Evolutionary conservation across 1,140 invertebrate species (phyloP).

Genomic region (Pteromalus puparum): DNA sequence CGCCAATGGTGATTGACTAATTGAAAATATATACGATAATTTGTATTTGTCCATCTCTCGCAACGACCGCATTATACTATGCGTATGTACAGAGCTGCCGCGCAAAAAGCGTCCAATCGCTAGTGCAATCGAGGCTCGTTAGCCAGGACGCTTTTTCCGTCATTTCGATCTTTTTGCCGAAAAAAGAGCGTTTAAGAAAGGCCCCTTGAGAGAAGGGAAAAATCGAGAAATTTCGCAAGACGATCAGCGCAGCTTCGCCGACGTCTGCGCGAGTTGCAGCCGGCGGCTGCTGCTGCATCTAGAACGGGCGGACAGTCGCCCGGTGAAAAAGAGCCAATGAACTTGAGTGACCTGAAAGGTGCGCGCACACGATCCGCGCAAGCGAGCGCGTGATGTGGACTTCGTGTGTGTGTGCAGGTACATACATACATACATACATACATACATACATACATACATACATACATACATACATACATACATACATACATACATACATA

Average conservation of each 20-base stretch:
- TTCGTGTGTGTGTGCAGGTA: not conserved
- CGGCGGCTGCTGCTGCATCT: slow-evolving; percentile 13
- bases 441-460: slow-evolving; percentile 43
- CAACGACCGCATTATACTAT: no score
- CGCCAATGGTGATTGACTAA: no score
- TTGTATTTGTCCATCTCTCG: no score
- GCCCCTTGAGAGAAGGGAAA: not conserved
- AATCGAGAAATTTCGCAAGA: not conserved
- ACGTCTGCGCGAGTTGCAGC: not conserved
- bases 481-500: no score
- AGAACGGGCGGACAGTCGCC: slow-evolving; percentile 48
- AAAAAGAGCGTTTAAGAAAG: not conserved
- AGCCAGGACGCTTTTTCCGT: no score
- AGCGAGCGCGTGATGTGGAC: slow-evolving; percentile 41
- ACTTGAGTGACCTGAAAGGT: slow-evolving; percentile 69
- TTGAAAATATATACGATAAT: no score
- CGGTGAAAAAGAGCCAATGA: slow-evolving; percentile 69
- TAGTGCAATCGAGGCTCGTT: no score
- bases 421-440: slow-evolving; percentile 18
- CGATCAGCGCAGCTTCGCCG: not conserved
- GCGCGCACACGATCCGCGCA: slow-evolving; percentile 42
- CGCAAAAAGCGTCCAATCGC: no score
- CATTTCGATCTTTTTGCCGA: no score
- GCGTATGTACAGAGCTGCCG: no score
- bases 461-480: no score